phyloP scores from a whole-genome alignment of 2,113 vertebrate genomes.

The Campylomormyrus tamandua region DNA sequence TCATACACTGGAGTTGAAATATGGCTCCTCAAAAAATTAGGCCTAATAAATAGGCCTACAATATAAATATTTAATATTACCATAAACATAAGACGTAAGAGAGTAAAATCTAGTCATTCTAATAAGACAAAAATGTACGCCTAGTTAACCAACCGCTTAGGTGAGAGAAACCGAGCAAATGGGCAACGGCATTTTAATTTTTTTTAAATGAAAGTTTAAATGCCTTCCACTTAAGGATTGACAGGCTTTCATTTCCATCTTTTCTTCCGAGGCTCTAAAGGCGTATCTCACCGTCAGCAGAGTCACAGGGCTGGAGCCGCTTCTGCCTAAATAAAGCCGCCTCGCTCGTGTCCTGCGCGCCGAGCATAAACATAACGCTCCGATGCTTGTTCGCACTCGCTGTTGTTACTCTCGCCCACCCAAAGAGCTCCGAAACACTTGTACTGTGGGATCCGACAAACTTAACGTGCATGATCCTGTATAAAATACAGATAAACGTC shows the following conservation, averaged over 20 bases:
- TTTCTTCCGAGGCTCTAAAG: not conserved
- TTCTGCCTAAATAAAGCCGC: not conserved
- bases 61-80: not conserved
- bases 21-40: not conserved
- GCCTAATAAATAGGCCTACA: not conserved
- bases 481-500: not conserved
- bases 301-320: not conserved
- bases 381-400: not conserved
- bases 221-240: not conserved
- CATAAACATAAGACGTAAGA: not conserved
- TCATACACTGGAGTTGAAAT: not conserved
- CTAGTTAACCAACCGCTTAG: not conserved
- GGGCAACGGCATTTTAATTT: not conserved
- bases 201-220: not conserved
- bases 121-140: not conserved
- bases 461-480: not conserved
- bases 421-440: not conserved
- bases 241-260: not conserved
- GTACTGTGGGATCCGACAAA: not conserved
- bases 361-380: not conserved
- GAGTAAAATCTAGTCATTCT: not conserved
- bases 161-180: not conserved
- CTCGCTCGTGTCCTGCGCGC: not conserved
- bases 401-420: not conserved
- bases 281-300: not conserved